Percentiles rank a stretch among this genome's conserved stretches.
phyloP scores from a whole-genome alignment of 2,888 invertebrate species.

The Campoletis raptor region DNA sequence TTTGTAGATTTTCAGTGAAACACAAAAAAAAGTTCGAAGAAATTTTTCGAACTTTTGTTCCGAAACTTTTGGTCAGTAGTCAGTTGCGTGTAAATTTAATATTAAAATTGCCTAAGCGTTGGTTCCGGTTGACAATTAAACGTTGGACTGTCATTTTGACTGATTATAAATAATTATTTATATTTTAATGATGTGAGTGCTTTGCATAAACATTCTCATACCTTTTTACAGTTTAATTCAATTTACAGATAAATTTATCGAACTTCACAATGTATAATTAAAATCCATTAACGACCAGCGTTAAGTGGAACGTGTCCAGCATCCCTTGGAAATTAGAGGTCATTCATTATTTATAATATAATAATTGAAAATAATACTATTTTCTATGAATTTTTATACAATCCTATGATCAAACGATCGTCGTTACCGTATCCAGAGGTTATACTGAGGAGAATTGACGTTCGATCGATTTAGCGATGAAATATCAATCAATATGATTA shows the following conservation, averaged over 20 bases:
- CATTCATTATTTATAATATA: background rate
- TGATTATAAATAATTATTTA: background rate
- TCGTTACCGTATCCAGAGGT: background rate
- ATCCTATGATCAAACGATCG: background rate
- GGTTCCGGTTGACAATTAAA: background rate
- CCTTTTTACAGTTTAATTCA: background rate
- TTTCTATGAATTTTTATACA: background rate
- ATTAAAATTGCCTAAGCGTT: background rate
- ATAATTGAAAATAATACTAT: background rate
- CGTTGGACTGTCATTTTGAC: background rate
- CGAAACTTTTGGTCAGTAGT: too few species aligned
- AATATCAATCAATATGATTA: background rate
- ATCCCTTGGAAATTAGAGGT: background rate
- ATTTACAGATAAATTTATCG: conserved; percentile 2
- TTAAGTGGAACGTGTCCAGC: background rate
- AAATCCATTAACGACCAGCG: background rate
- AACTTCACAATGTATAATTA: background rate
- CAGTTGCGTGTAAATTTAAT: background rate
- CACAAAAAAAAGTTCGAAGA: too few species aligned
- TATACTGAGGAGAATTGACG: background rate
- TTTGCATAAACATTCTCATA: background rate
- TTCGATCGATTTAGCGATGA: background rate
- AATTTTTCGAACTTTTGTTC: too few species aligned
- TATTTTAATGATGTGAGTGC: background rate
- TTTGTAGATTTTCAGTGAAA: too few species aligned